These are phyloP conservation scores for Globia sparganii DNA, from an alignment of 2,888 invertebrate genomes.

Conservation along the genomic window DNA sequence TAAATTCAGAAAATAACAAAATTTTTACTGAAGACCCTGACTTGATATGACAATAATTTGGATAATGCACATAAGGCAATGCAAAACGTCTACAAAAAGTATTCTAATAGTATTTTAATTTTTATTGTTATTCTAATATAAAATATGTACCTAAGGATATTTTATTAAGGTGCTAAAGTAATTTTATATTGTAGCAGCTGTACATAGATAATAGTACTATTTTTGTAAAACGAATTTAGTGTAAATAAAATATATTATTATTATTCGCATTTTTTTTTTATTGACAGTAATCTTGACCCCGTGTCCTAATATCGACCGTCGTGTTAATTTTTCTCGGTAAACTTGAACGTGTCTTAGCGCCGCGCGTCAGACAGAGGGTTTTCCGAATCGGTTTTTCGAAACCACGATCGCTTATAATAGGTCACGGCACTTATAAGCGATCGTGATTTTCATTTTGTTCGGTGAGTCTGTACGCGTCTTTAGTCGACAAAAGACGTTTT, in stretches of 20 bases:
- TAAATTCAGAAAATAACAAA: slow-evolving; percentile 72
- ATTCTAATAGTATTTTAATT: slow-evolving; percentile 77
- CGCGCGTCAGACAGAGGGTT: too few relatives aligned
- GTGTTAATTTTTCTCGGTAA: background rate
- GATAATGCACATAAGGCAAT: slow-evolving; percentile 67
- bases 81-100: slow-evolving; percentile 72
- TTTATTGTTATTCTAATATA: slow-evolving; percentile 53
- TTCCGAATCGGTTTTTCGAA: too few relatives aligned
- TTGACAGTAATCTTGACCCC: background rate
- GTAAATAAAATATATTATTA: slow-evolving; percentile 44
- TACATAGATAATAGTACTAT: slow-evolving; percentile 28
- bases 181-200: slow-evolving; percentile 21
- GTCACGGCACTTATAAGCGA: too few relatives aligned
- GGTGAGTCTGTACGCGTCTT: background rate
- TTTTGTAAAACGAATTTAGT: slow-evolving; percentile 42
- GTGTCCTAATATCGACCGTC: background rate
- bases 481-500: background rate
- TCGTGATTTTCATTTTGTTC: background rate
- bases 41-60: slow-evolving; percentile 33
- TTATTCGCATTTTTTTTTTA: slow-evolving; percentile 2
- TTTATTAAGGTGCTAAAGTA: slow-evolving; percentile 24
- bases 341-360: background rate
- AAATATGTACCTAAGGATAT: slow-evolving; percentile 20
- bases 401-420: too few relatives aligned
- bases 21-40: background rate